A percentile compares a stretch with the other conserved stretches of the same genome.
Conservation (phyloP, 1,140 invertebrate genomes). For the Lutraria rhynchaena region DNA sequence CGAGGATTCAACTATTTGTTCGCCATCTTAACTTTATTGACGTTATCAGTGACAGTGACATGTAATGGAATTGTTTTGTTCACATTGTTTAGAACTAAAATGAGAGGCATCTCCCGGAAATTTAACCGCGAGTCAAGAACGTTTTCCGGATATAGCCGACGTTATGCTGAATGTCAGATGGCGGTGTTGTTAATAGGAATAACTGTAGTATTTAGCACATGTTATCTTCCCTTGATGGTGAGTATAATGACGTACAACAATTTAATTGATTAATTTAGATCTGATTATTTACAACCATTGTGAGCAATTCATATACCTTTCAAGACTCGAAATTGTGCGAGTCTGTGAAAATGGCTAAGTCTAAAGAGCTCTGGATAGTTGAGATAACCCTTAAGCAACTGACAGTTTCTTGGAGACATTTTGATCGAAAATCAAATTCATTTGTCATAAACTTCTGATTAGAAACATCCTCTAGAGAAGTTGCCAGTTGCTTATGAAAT, state of each 20-base stretch:
- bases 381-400: no score
- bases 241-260: constrained; percentile 79
- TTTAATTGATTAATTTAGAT: no score
- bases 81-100: constrained; percentile 73
- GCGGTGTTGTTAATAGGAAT: constrained; percentile 81
- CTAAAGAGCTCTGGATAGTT: no score
- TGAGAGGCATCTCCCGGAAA: constrained; percentile 64
- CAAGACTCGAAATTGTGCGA: no score
- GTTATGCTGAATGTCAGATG: constrained; percentile 82
- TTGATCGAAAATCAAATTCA: no score
- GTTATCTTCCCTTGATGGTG: constrained; percentile 82
- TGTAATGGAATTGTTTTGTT: constrained; percentile 79
- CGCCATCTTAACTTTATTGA: constrained; percentile 72
- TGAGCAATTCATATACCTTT: no score
- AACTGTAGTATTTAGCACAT: constrained; percentile 81
- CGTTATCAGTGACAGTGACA: constrained; percentile 74
- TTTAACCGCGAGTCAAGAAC: constrained; percentile 63
- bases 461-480: no score
- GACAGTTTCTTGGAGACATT: no score
- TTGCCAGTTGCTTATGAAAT: no score
- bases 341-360: no score
- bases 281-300: no score
- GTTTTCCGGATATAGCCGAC: constrained; percentile 69
- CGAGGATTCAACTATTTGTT: constrained; percentile 76
- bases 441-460: no score